Evolutionary conservation across 2,888 invertebrate species (phyloP).

Genomic region (Acanthosepion pharaonis): DNA sequence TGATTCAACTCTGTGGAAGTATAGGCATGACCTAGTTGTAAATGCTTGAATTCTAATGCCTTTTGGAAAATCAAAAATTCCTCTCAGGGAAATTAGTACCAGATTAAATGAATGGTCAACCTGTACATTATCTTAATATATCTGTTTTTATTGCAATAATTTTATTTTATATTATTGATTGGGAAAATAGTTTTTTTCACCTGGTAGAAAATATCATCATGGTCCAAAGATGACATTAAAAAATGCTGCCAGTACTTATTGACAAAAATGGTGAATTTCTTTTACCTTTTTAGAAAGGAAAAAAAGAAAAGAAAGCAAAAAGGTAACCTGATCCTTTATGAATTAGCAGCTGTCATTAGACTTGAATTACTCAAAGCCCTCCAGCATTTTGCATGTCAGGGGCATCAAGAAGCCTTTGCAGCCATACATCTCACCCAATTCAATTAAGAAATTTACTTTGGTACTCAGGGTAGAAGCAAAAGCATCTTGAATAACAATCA

Average conservation of each 20-base stretch:
- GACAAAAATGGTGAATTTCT: not conserved
- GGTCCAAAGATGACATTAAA: no score
- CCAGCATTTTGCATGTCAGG: not conserved
- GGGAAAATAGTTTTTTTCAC: not conserved
- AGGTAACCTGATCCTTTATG: not conserved
- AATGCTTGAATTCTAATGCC: no score
- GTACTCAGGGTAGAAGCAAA: not conserved
- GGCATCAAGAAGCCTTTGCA: not conserved
- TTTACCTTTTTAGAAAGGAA: not conserved
- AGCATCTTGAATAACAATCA: not conserved
- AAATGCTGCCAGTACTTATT: not conserved
- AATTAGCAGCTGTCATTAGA: conserved; percentile 18
- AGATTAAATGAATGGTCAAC: no score
- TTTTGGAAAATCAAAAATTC: no score
- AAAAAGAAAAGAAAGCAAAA: not conserved
- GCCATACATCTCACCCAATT: not conserved
- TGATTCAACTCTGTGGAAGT: no score
- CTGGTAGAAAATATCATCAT: not conserved
- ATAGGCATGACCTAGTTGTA: no score
- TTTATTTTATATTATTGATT: no score
- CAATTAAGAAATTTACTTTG: not conserved
- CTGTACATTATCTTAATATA: no score
- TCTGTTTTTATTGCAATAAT: not conserved
- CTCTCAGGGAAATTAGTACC: no score
- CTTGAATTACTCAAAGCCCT: not conserved